phyloP scores from a whole-genome alignment of 2,113 vertebrate species.

The Cheilinus undulatus region DNA sequence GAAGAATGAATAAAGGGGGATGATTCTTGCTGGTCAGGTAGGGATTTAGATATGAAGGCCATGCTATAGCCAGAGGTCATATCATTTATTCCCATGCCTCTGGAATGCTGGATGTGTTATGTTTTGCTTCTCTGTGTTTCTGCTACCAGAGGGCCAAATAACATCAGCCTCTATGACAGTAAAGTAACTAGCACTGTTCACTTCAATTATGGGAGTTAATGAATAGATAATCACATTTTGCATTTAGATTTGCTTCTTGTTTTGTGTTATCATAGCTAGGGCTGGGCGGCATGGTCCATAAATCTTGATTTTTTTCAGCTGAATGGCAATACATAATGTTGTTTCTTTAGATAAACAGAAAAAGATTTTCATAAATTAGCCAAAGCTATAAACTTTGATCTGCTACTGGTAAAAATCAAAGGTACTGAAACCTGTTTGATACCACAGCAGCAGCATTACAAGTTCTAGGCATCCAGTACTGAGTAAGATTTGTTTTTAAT shows the following conservation, averaged over 20 bases:
- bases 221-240: slow-evolving; percentile 59
- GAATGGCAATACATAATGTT: too few species aligned
- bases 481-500: too few species aligned
- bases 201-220: slow-evolving; percentile 72
- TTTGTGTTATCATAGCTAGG: slow-evolving; percentile 9
- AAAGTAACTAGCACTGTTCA: slow-evolving; percentile 32
- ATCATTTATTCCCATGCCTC: slow-evolving; percentile 75
- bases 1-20: slow-evolving; percentile 58
- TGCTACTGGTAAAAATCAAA: too few species aligned
- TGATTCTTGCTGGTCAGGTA: slow-evolving; percentile 68
- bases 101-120: slow-evolving; percentile 52
- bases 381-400: too few species aligned
- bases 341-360: too few species aligned
- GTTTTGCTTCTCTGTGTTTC: slow-evolving; percentile 28
- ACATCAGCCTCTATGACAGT: slow-evolving; percentile 23
- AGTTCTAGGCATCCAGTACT: too few species aligned
- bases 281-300: too few species aligned
- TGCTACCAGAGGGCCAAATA: slow-evolving; percentile 41
- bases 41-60: slow-evolving; percentile 79
- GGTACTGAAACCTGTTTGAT: too few species aligned
- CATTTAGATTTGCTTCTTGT: slow-evolving; percentile 44
- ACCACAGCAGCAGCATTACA: too few species aligned
- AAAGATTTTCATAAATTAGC: too few species aligned
- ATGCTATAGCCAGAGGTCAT: slow-evolving; percentile 72
- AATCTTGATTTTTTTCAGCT: too few species aligned